Percentiles rank a stretch among this genome's conserved stretches.
Conservation (phyloP, 2,113 vertebrate genomes). For the Panthera uncia region DNA sequence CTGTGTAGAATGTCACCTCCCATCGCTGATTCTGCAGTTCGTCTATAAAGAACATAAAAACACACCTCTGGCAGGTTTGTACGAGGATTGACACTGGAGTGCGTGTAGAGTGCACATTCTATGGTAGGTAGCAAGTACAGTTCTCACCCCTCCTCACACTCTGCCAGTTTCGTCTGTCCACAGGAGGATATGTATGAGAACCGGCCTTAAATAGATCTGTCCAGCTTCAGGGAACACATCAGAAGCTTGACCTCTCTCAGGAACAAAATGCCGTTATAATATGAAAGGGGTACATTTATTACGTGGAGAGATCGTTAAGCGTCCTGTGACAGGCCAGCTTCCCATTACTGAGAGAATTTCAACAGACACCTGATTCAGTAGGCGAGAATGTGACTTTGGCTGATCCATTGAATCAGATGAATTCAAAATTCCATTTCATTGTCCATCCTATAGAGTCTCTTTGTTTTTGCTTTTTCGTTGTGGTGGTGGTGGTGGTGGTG, state of each 20-base stretch:
- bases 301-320: background rate
- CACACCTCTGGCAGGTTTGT: accelerated
- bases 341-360: background rate
- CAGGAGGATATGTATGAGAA: accelerated
- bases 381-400: background rate
- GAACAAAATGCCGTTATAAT: background rate
- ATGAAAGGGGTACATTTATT: background rate
- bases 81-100: background rate
- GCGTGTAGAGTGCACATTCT: accelerated
- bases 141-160: accelerated
- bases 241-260: background rate
- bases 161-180: too few relatives aligned
- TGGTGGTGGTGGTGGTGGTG: too few relatives aligned
- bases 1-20: background rate
- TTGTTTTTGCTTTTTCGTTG: background rate
- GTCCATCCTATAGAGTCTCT: background rate
- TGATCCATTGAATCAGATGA: background rate
- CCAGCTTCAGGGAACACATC: background rate
- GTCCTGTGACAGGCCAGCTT: background rate
- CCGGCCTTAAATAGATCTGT: background rate
- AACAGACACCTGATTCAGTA: background rate
- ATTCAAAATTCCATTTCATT: background rate
- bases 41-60: background rate
- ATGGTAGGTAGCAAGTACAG: background rate
- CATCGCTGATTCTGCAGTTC: accelerated